These are phyloP conservation scores for Hirtodrosophila duncani DNA, from an alignment of 2,888 invertebrate species.

Conservation along the genomic window DNA sequence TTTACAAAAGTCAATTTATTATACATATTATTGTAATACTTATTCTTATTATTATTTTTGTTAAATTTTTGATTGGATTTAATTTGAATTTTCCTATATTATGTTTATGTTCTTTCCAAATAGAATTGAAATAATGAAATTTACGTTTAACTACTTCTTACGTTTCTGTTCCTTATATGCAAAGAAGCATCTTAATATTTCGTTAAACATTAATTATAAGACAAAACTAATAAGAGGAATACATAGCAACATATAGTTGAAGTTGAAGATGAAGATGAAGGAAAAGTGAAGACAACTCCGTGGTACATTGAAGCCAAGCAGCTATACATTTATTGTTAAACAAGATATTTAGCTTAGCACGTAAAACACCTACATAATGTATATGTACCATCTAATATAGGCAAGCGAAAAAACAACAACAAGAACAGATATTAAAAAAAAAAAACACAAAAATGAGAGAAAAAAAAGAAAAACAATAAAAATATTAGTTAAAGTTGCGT, in stretches of 20 bases:
- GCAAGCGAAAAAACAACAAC: slow-evolving; percentile 52
- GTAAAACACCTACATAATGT: slow-evolving; percentile 58
- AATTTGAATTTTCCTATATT: slow-evolving; percentile 35
- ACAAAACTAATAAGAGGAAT: slow-evolving; percentile 18
- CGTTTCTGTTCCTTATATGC: slow-evolving; percentile 62
- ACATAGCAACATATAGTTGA: slow-evolving; percentile 8
- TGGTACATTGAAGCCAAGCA: slow-evolving; percentile 43
- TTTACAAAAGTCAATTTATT: too few relatives aligned
- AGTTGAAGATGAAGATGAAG: background rate
- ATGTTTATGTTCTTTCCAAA: slow-evolving; percentile 41
- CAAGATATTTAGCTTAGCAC: slow-evolving; percentile 64
- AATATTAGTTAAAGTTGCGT: slow-evolving; percentile 55
- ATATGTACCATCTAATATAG: slow-evolving; percentile 60
- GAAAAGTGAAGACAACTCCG: slow-evolving; percentile 4
- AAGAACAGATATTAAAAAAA: slow-evolving; percentile 31
- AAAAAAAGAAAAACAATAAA: slow-evolving; percentile 43
- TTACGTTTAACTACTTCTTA: slow-evolving; percentile 26
- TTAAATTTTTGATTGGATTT: slow-evolving; percentile 45
- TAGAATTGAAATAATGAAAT: slow-evolving; percentile 57
- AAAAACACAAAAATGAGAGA: slow-evolving; percentile 19
- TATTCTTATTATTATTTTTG: slow-evolving; percentile 37
- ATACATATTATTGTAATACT: slow-evolving; percentile 13
- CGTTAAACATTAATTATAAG: slow-evolving; percentile 24
- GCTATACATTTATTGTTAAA: slow-evolving; percentile 69
- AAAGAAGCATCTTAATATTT: slow-evolving; percentile 57